Evolutionary conservation across 2,797 vertebrate species (phyloP).

Genomic region (Paedocypris micromegethes): DNA sequence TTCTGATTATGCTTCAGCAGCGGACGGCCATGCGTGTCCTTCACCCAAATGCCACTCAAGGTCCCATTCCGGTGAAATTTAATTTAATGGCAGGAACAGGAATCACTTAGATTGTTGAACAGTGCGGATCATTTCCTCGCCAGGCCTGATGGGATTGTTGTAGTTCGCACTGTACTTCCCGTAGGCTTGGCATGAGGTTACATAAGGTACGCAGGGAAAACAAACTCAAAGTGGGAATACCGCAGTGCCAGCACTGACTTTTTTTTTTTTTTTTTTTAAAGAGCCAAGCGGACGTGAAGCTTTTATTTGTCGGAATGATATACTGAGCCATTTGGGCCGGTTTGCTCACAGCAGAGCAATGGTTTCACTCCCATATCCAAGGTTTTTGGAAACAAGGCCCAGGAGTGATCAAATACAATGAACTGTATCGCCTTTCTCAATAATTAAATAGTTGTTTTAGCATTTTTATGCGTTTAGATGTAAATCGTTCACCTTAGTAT

Average conservation of each 20-base stretch:
- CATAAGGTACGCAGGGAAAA: conserved; percentile 36
- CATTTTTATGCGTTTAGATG: conserved; percentile 40
- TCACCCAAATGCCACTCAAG: not conserved
- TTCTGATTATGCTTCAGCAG: conserved; percentile 33
- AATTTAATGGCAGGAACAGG: conserved; percentile 25
- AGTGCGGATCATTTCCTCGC: conserved; percentile 19
- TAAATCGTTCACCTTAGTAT: conserved; percentile 7
- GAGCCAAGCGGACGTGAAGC: conserved; percentile 45
- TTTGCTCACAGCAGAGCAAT: conserved; percentile 25
- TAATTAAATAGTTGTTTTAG: conserved; percentile 46
- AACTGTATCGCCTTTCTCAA: conserved; percentile 40
- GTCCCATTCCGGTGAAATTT: conserved; percentile 8
- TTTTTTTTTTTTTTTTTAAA: conserved; percentile 39
- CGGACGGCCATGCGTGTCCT: not conserved
- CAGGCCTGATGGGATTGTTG: conserved; percentile 21
- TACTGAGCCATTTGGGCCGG: conserved; percentile 33
- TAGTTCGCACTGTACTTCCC: conserved; percentile 23
- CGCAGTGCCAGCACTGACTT: conserved; percentile 27
- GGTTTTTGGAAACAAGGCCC: conserved; percentile 43
- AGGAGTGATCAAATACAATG: conserved; percentile 45
- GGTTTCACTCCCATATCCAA: conserved; percentile 49
- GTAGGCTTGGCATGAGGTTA: conserved; percentile 34
- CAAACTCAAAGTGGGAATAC: conserved; percentile 36
- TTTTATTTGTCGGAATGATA: conserved; percentile 44
- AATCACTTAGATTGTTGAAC: conserved; percentile 4